phyloP scores from a whole-genome alignment of 1,140 invertebrate species.

The Gyrodactylus bullatarudis region DNA sequence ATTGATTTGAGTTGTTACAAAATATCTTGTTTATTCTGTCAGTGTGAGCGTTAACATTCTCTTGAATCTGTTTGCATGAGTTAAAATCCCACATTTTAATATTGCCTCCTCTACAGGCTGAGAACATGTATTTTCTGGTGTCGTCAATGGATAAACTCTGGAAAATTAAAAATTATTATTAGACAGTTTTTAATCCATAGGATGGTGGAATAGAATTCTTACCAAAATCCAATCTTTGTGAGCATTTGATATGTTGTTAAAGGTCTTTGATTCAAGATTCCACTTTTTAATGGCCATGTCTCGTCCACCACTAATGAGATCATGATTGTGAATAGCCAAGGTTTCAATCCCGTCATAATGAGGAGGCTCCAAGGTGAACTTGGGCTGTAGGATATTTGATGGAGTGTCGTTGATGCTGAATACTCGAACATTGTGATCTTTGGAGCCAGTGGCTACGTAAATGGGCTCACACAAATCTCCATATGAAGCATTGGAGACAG shows the following conservation, averaged over 20 bases:
- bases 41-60: background rate
- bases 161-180: background rate
- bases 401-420: background rate
- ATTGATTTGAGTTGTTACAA: background rate
- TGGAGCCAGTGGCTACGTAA: constrained; percentile 4
- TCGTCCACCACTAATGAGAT: constrained; percentile 44
- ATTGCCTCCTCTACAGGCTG: constrained; percentile 36
- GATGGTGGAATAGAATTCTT: constrained; percentile 23
- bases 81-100: constrained; percentile 34
- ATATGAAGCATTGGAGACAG: constrained; percentile 25
- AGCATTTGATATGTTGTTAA: constrained; percentile 42
- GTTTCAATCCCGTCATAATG: constrained; percentile 63
- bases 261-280: constrained; percentile 25
- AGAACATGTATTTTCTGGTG: background rate
- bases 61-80: background rate
- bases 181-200: constrained; percentile 11
- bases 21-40: background rate
- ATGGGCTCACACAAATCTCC: background rate
- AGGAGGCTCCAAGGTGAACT: constrained; percentile 33
- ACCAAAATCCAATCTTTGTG: constrained; percentile 57
- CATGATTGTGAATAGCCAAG: constrained; percentile 29
- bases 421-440: background rate
- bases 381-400: background rate
- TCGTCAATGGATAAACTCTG: background rate
- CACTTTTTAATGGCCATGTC: constrained; percentile 60